These are phyloP conservation scores for Diorhabda carinulata DNA, from an alignment of 1,140 invertebrate species.

Conservation along the genomic window DNA sequence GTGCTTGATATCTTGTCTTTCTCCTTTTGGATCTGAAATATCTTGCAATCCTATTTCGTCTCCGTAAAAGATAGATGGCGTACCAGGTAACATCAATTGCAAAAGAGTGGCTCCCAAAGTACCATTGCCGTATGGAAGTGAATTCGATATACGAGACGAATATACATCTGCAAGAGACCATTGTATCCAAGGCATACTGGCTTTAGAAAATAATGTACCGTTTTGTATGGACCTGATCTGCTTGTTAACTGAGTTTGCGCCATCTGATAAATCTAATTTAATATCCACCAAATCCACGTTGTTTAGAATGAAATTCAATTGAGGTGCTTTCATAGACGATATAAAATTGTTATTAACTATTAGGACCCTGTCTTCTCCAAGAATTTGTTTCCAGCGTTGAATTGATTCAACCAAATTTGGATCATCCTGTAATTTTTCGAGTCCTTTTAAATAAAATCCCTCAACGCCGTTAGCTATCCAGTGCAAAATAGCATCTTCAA, in stretches of 20 bases:
- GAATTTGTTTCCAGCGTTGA: slow-evolving; percentile 61
- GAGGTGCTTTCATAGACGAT: slow-evolving; percentile 46
- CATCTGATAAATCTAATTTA: slow-evolving; percentile 57
- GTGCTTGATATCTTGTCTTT: slow-evolving; percentile 60
- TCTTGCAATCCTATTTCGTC: slow-evolving; percentile 66
- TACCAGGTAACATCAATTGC: slow-evolving; percentile 72
- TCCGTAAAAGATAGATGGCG: slow-evolving; percentile 75
- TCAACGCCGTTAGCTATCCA: slow-evolving; percentile 68
- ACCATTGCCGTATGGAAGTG: slow-evolving; percentile 53
- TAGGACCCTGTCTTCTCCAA: slow-evolving; percentile 59
- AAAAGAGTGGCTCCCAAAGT: slow-evolving; percentile 62
- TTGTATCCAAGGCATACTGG: slow-evolving; percentile 67
- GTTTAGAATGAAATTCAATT: slow-evolving; percentile 54
- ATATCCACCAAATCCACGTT: slow-evolving; percentile 70
- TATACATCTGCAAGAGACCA: slow-evolving; percentile 68
- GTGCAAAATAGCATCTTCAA: slow-evolving; percentile 57
- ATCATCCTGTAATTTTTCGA: slow-evolving; percentile 51
- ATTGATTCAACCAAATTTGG: slow-evolving; percentile 50
- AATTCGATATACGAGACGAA: slow-evolving; percentile 55
- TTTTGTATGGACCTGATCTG: slow-evolving; percentile 56
- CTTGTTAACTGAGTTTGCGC: slow-evolving; percentile 54
- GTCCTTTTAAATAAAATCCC: slow-evolving; percentile 76
- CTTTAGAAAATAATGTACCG: slow-evolving; percentile 56
- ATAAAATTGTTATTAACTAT: slow-evolving; percentile 62
- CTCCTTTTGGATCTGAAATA: slow-evolving; percentile 50